These are phyloP conservation scores for Urosaurus nigricauda DNA, from an alignment of 2,797 vertebrate species.

Conservation along the genomic window DNA sequence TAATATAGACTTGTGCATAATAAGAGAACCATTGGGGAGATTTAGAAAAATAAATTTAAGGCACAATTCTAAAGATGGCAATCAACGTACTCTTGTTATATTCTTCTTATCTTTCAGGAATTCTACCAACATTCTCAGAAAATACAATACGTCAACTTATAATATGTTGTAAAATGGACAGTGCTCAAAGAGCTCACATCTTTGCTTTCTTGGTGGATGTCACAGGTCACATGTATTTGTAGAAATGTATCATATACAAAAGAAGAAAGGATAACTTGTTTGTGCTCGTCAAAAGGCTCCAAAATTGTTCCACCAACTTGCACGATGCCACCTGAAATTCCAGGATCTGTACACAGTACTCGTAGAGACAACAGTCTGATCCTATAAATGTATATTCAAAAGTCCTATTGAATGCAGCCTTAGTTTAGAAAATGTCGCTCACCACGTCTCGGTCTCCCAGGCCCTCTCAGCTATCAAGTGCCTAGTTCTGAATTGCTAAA, in stretches of 20 bases:
- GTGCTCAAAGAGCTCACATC: slow-evolving; percentile 2
- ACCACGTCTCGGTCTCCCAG: background rate
- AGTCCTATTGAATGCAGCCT: background rate
- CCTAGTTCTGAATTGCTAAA: background rate
- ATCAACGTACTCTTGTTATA: slow-evolving; percentile 14
- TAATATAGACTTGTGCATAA: slow-evolving; percentile 36
- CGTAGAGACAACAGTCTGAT: background rate
- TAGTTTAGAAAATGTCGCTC: slow-evolving; percentile 12
- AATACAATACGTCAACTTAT: slow-evolving; percentile 13
- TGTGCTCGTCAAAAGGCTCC: slow-evolving; percentile 24
- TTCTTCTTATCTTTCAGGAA: slow-evolving; percentile 44
- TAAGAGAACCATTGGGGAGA: slow-evolving; percentile 41
- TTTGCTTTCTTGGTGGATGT: slow-evolving; percentile 17
- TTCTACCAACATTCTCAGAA: slow-evolving; percentile 51
- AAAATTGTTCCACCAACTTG: background rate
- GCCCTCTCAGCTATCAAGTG: background rate
- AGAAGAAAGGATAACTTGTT: background rate
- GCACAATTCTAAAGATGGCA: slow-evolving; percentile 64
- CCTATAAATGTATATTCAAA: background rate
- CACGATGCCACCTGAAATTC: background rate
- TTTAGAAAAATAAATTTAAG: slow-evolving; percentile 51
- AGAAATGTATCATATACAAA: background rate
- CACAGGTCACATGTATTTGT: background rate
- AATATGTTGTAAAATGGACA: slow-evolving; percentile 47
- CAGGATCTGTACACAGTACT: background rate